Base-by-base conservation (phyloP, 2,113 vertebrate genomes). In the Sialia sialis region DNA sequence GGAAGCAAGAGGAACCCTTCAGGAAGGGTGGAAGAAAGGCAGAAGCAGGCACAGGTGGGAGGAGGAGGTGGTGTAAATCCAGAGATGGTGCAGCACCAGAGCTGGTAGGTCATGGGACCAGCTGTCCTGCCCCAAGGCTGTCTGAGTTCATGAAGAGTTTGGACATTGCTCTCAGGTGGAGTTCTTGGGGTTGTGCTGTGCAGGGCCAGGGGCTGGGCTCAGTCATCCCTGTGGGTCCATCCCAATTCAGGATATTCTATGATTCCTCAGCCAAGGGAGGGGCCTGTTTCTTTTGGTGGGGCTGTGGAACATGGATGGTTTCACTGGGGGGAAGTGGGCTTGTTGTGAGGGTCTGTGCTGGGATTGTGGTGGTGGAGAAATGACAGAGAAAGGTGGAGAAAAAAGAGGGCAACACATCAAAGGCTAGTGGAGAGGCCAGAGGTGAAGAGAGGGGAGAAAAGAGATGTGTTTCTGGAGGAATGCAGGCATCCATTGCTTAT, bases 1-100 rank as follows among this genome's bases (percentile, higher is more conserved):
- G n/a, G 36, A 87, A 58, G 68, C 13, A 66, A 54, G 75, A 72
- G 32, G n/a, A n/a, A n/a, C n/a, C n/a, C 32, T 49, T 54, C 21
- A 15, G 56, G 48, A 93, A 20, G 27, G 18, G 21, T 75, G 48
- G 25, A 18, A 30, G 16, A 68, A 72, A 55, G 23, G 23, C 78
- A 89, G 62, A 32, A 79, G 76, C 30, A 52, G 55, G 18, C 49
- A 60, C 8, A 17, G 63, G 19, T 55, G 30, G 11, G 62, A 51
- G 38, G 11, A 84, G 32, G 43, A 67, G 49, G 23, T 20, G 38
- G 32, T 38, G 54, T 52, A 82, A 87, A n/a, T 51, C 13, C 16
- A 0, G 0, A 43, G 58, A 34, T 30, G 10, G 32, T 17, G 34
- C 48, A 51, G 19, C 16, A 30, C 21, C 4, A 2, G 44, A 55